phyloP scores from a whole-genome alignment of 2,888 invertebrate genomes.

The Pollenia angustigena region DNA sequence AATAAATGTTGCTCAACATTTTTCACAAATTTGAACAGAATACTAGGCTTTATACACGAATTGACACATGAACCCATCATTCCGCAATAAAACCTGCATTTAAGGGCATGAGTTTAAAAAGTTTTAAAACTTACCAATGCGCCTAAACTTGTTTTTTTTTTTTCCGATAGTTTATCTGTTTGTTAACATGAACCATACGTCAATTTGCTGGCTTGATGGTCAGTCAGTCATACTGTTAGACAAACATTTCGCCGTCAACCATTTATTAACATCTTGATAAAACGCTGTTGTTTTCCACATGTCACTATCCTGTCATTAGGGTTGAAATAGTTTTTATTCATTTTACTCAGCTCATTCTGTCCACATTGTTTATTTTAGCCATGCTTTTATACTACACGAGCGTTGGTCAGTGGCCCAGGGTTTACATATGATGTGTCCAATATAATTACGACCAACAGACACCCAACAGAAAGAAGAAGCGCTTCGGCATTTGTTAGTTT shows the following conservation, averaged over 20 bases:
- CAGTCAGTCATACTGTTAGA: not conserved
- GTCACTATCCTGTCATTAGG: conserved; percentile 65
- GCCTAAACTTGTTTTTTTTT: not conserved
- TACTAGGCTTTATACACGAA: too few relatives aligned
- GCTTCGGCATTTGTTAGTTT: conserved; percentile 2
- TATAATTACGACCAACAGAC: conserved; percentile 15
- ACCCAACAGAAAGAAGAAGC: not conserved
- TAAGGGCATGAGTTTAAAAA: not conserved
- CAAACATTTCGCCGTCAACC: conserved; percentile 15
- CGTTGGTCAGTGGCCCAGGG: conserved; percentile 24
- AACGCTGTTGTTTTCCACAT: conserved; percentile 40
- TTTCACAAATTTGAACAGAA: too few relatives aligned
- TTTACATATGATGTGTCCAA: conserved; percentile 20
- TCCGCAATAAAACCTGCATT: not conserved
- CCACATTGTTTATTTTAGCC: conserved; percentile 51
- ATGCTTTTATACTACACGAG: conserved; percentile 39
- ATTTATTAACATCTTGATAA: conserved; percentile 62
- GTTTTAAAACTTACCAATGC: too few relatives aligned
- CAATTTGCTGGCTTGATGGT: not conserved
- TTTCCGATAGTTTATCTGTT: not conserved
- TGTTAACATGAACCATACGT: not conserved
- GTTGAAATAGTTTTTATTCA: conserved; percentile 15
- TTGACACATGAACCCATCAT: not conserved
- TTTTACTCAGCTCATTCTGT: not conserved
- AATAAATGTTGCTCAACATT: too few relatives aligned